These are phyloP conservation scores for Rutpela maculata DNA, from an alignment of 2,888 invertebrate species.

Conservation along the genomic window DNA sequence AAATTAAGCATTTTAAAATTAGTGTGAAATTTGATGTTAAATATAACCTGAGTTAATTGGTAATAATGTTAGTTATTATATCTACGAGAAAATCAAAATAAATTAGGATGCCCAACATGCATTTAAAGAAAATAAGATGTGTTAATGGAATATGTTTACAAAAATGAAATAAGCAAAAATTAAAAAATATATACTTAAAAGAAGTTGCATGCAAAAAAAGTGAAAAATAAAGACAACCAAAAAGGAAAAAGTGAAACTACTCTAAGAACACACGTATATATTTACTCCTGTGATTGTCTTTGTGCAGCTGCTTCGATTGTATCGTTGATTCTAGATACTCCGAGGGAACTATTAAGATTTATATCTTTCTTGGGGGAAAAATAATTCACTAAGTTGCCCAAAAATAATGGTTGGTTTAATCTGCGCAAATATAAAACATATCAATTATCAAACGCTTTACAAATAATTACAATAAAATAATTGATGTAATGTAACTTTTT, in stretches of 20 bases:
- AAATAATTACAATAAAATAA: conserved; percentile 21
- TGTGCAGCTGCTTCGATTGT: conserved; percentile 38
- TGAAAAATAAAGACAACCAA: conserved; percentile 20
- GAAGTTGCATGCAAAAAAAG: too few relatives aligned
- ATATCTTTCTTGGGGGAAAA: conserved; percentile 72
- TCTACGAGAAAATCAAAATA: too few relatives aligned
- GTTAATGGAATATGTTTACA: too few relatives aligned
- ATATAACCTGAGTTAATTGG: too few relatives aligned
- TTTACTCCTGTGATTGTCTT: conserved; percentile 60
- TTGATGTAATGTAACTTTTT: not conserved
- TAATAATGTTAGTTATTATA: too few relatives aligned
- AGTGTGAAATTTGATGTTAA: too few relatives aligned
- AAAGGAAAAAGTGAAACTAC: conserved; percentile 27
- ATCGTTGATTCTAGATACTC: conserved; percentile 17
- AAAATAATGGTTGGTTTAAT: conserved; percentile 80
- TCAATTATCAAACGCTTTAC: conserved; percentile 15
- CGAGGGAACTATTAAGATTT: conserved; percentile 28
- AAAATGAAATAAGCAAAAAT: too few relatives aligned
- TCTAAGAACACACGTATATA: conserved; percentile 57
- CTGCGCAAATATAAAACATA: conserved; percentile 68
- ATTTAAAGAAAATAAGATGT: too few relatives aligned
- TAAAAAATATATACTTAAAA: too few relatives aligned
- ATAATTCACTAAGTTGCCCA: conserved; percentile 78
- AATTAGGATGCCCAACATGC: too few relatives aligned
- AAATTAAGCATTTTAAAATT: too few relatives aligned